A percentile compares a stretch with the other conserved stretches of the same genome.
phyloP scores from a whole-genome alignment of 1,140 invertebrate genomes.

The Chymomyza costata region DNA sequence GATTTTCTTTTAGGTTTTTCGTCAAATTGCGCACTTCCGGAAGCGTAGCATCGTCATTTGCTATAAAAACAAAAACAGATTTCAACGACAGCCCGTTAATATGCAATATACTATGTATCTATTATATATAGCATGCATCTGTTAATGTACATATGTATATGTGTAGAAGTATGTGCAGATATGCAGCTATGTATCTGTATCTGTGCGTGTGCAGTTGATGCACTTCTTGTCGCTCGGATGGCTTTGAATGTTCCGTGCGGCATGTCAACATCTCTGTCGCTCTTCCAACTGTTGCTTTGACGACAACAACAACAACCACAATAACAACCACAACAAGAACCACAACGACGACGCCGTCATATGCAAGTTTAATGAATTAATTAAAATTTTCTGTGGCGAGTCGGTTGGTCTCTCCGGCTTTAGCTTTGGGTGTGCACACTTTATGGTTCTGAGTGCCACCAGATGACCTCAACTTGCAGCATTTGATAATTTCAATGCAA shows the following conservation, averaged over 20 bases:
- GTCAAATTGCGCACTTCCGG: constrained; percentile 61
- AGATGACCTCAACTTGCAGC: constrained; percentile 45
- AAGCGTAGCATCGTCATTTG: constrained; percentile 30
- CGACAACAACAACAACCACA: neutral
- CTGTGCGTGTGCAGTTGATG: constrained; percentile 27
- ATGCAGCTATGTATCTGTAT: constrained; percentile 7
- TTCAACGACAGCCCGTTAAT: constrained; percentile 34
- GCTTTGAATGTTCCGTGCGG: constrained; percentile 16
- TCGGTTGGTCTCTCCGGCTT: constrained; percentile 12
- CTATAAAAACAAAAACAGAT: constrained; percentile 8
- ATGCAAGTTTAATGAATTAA: constrained; percentile 65
- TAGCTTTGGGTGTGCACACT: neutral
- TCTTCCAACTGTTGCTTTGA: constrained; percentile 24
- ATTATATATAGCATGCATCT: constrained; percentile 15
- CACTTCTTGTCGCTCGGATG: constrained; percentile 21
- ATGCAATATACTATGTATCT: constrained; percentile 19
- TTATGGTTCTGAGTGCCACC: constrained; percentile 17
- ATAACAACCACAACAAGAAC: neutral
- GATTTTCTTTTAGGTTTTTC: constrained; percentile 15
- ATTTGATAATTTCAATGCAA: too few relatives aligned
- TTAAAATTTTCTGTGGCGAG: constrained; percentile 44
- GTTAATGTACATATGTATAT: too few relatives aligned
- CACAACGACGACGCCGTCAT: constrained; percentile 36
- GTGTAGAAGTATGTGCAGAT: neutral
- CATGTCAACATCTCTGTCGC: too few relatives aligned